These are phyloP conservation scores for Rhadina sibilatrix DNA, from an alignment of 2,113 vertebrate genomes.

Conservation along the genomic window DNA sequence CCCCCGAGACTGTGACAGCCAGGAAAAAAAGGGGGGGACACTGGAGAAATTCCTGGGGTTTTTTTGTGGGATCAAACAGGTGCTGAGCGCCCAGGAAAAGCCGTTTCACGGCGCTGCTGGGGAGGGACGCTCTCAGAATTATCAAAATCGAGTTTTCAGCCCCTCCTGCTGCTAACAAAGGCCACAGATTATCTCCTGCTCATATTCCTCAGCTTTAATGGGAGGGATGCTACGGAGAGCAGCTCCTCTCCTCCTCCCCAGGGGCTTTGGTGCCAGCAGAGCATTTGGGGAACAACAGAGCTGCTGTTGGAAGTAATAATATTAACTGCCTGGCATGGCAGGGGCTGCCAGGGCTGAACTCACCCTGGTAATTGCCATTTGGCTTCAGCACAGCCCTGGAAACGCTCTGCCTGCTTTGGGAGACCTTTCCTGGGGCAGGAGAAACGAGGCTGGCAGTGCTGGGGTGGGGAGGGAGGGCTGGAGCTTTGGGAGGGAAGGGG, in stretches of 20 bases:
- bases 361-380: not conserved
- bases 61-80: not conserved
- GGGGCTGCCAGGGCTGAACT: not conserved
- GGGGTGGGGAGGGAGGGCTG: not conserved
- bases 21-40: not conserved
- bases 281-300: not conserved
- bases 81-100: not conserved
- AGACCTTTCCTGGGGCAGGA: not conserved
- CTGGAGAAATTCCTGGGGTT: not conserved
- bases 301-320: not conserved
- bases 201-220: not conserved
- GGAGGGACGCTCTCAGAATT: not conserved
- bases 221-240: not conserved
- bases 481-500: no score
- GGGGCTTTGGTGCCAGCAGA: not conserved
- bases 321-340: not conserved
- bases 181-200: not conserved
- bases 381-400: not conserved
- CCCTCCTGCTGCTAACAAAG: not conserved
- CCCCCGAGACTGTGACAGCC: no score
- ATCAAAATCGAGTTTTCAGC: not conserved
- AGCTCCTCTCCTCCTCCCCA: not conserved
- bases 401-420: not conserved
- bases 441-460: not conserved
- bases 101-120: not conserved